Evolutionary conservation across 2,113 vertebrate genomes (phyloP).

Genomic region (Oryzias woworae): DNA sequence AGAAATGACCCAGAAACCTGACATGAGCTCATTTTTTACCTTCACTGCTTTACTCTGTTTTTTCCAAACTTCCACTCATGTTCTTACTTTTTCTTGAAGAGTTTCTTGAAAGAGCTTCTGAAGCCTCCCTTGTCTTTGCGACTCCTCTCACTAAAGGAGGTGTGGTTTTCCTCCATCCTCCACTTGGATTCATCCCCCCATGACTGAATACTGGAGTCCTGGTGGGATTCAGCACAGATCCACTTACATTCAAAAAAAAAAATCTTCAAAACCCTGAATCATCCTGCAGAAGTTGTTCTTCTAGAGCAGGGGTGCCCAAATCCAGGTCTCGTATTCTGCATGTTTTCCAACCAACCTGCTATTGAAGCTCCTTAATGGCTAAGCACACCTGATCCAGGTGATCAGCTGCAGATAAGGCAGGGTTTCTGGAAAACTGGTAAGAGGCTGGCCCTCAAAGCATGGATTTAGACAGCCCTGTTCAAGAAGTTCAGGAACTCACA

Average conservation of each 20-base stretch:
- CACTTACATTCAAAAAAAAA: neutral
- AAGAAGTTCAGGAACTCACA: slow-evolving; percentile 34
- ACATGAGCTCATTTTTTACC: neutral
- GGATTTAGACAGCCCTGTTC: too few relatives aligned
- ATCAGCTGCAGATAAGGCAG: too few relatives aligned
- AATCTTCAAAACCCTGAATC: too few relatives aligned
- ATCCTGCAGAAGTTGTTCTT: too few relatives aligned
- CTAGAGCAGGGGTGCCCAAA: too few relatives aligned
- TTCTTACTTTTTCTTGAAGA: slow-evolving; percentile 98
- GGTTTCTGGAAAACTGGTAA: too few relatives aligned
- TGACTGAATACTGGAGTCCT: slow-evolving; percentile 66
- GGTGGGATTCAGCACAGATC: slow-evolving; percentile 1
- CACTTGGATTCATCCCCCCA: slow-evolving; percentile 75
- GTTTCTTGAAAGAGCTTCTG: slow-evolving; percentile 96
- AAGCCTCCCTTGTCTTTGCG: slow-evolving; percentile 95
- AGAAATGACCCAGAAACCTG: too few relatives aligned
- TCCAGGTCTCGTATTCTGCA: too few relatives aligned
- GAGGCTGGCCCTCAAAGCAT: too few relatives aligned
- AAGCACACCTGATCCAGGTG: too few relatives aligned
- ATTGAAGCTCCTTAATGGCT: too few relatives aligned
- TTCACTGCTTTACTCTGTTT: neutral
- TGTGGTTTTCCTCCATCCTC: slow-evolving; percentile 87
- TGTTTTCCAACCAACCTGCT: too few relatives aligned
- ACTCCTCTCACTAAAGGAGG: slow-evolving; percentile 89
- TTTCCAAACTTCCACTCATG: neutral